These are phyloP conservation scores for Gastracanthus pulcherrimus DNA, from an alignment of 2,888 invertebrate genomes.

Conservation along the genomic window DNA sequence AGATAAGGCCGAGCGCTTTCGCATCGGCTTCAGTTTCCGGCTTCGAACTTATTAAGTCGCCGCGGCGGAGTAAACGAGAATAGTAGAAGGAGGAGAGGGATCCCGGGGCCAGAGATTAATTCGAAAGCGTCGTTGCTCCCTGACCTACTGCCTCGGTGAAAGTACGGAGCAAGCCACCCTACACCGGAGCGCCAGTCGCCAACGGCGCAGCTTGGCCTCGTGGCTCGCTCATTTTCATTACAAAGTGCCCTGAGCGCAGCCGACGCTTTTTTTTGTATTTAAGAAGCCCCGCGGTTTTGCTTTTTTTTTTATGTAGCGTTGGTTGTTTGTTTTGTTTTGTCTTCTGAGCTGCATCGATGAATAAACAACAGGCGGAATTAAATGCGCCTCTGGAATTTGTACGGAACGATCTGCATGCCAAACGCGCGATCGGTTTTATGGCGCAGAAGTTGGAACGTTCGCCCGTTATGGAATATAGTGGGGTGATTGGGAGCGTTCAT, in stretches of 20 bases:
- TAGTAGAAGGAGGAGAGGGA: neutral
- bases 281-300: neutral
- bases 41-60: constrained; percentile 47
- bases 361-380: neutral
- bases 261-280: no score
- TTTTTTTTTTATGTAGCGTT: no score
- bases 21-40: neutral
- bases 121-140: constrained; percentile 25
- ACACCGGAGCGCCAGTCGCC: neutral
- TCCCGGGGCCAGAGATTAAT: constrained; percentile 24
- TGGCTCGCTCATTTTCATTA: constrained; percentile 39
- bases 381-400: no score
- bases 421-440: neutral
- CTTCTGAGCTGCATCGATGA: neutral
- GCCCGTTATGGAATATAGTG: no score
- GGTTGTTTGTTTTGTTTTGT: neutral
- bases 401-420: neutral
- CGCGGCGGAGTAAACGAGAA: neutral
- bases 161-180: neutral
- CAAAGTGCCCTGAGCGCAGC: neutral
- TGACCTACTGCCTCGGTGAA: constrained; percentile 40
- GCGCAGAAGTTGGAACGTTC: no score
- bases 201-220: neutral
- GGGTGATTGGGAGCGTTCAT: no score
- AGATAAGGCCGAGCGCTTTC: constrained; percentile 7